Percentiles rank a stretch among this genome's conserved stretches.
Conservation (phyloP, 2,888 invertebrate species). For the Drosophila stalkeri region DNA sequence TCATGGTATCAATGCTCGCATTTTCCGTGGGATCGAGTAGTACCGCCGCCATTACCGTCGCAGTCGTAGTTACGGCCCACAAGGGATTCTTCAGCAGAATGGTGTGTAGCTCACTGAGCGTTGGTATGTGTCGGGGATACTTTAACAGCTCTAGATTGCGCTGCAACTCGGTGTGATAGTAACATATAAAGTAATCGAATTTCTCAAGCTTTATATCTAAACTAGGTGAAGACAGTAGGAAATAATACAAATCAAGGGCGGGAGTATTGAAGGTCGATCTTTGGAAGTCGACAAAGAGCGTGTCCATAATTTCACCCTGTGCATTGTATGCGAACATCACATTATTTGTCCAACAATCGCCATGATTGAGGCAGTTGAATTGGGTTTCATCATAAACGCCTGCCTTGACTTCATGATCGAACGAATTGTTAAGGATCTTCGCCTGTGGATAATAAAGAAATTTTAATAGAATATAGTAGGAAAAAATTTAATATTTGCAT, state of each 20-base stretch:
- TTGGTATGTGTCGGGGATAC: conserved; percentile 68
- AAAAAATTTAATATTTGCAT: background rate
- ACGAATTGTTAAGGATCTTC: background rate
- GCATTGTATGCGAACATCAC: conserved; percentile 74
- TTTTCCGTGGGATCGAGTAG: conserved; percentile 67
- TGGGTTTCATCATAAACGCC: conserved; percentile 49
- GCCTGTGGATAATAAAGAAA: conserved; percentile 2
- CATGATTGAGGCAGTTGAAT: conserved; percentile 78
- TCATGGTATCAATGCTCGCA: conserved; percentile 61
- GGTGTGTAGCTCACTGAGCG: conserved; percentile 45
- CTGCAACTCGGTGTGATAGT: conserved; percentile 74
- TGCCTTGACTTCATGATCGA: background rate
- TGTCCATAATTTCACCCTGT: conserved; percentile 58
- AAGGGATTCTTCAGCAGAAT: conserved; percentile 20
- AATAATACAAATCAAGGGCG: conserved; percentile 74
- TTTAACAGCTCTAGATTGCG: conserved; percentile 66
- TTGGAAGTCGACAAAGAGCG: conserved; percentile 77
- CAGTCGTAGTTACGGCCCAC: conserved; percentile 44
- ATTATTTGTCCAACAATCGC: conserved; percentile 82
- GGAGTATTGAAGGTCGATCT: conserved; percentile 71
- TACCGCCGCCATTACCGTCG: conserved; percentile 50
- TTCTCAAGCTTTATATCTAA: conserved; percentile 77
- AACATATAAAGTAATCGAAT: conserved; percentile 82
- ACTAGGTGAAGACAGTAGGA: conserved; percentile 78
- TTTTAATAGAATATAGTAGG: background rate